Percentiles rank a stretch among this genome's conserved stretches.
Conservation (phyloP, 2,888 invertebrate species). For the Dascillus cervinus region DNA sequence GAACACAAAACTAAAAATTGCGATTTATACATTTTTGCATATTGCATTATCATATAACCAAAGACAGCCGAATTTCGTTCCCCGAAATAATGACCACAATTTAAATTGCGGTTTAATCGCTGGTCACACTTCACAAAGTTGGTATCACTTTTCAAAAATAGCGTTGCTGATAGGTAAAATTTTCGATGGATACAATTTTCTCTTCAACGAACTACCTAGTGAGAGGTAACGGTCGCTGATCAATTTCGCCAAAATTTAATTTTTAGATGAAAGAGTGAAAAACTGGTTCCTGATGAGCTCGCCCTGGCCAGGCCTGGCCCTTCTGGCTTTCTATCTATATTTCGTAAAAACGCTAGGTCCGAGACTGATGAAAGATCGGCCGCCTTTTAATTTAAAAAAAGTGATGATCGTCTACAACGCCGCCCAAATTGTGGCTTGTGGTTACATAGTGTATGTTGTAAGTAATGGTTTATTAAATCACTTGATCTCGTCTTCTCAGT, state of each 20-base stretch:
- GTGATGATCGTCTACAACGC: conserved; percentile 57
- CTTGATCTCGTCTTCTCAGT: too few species aligned
- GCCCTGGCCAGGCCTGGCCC: conserved; percentile 42
- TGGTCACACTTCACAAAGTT: too few species aligned
- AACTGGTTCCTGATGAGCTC: conserved; percentile 46
- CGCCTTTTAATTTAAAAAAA: conserved; percentile 53
- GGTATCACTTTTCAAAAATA: conserved; percentile 34
- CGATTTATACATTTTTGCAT: too few species aligned
- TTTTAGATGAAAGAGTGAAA: conserved; percentile 52
- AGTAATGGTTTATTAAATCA: too few species aligned
- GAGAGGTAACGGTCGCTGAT: conserved; percentile 5
- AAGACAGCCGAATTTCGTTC: too few species aligned
- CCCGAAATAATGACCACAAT: too few species aligned
- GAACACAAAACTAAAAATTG: too few species aligned
- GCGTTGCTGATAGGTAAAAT: conserved; percentile 36
- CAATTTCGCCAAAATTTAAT: conserved; percentile 1
- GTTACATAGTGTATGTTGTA: too few species aligned
- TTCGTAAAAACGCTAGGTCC: conserved; percentile 56
- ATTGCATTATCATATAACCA: too few species aligned
- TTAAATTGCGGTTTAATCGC: too few species aligned
- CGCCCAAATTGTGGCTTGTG: conserved; percentile 50
- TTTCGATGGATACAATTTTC: conserved; percentile 30
- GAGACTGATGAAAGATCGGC: conserved; percentile 54
- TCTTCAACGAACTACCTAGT: conserved; percentile 17
- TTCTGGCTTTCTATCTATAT: conserved; percentile 48